Percentiles rank a stretch among this genome's conserved stretches.
These are phyloP conservation scores for Uropsilus gracilis DNA, from an alignment of 2,113 vertebrate species.

Conservation along the genomic window DNA sequence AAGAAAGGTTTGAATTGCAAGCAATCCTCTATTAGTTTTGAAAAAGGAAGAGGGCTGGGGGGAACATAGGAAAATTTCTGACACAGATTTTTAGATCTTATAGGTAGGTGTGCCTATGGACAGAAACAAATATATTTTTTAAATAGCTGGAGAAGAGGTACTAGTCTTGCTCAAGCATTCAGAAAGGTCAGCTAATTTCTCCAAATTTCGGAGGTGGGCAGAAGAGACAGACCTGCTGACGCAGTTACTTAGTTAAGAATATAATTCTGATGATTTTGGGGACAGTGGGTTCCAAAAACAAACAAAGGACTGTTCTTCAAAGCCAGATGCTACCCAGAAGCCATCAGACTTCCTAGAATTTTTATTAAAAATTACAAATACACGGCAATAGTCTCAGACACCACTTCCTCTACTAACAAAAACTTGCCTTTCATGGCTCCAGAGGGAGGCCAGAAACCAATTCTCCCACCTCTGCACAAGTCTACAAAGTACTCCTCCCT, in stretches of 20 bases:
- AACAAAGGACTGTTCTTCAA: neutral
- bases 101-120: neutral
- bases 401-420: slow-evolving; percentile 46
- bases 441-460: slow-evolving; percentile 18
- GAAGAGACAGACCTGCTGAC: neutral
- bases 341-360: slow-evolving; percentile 45
- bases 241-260: slow-evolving; percentile 9
- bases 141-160: neutral
- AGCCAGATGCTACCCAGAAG: slow-evolving; percentile 20
- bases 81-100: neutral
- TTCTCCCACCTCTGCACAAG: neutral
- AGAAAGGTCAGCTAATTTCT: neutral
- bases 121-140: neutral
- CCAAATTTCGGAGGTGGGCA: neutral
- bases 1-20: neutral
- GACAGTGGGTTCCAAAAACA: neutral
- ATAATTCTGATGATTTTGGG: neutral
- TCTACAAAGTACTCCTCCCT: slow-evolving; percentile 43
- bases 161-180: neutral
- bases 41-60: neutral
- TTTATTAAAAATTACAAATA: slow-evolving; percentile 73
- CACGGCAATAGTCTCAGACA: slow-evolving; percentile 47
- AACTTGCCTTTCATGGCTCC: slow-evolving; percentile 44
- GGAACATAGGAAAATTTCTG: neutral
- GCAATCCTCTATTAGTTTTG: neutral